Evolutionary conservation across 2,797 vertebrate species (phyloP).

Genomic region (Mormyrops attenuatus): DNA sequence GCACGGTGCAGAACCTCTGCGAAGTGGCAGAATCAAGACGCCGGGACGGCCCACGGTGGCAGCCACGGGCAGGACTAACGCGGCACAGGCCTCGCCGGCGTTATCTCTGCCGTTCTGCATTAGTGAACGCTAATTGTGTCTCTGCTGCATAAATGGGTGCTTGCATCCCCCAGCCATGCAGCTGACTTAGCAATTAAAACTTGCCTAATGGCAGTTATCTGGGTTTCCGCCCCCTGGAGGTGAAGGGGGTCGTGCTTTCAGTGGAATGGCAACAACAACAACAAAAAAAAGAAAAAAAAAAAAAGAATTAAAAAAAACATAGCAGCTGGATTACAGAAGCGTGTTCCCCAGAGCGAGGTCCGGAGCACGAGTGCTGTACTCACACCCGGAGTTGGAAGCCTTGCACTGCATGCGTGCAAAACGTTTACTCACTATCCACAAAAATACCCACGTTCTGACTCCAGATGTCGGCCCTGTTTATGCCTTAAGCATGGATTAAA

Average conservation of each 20-base stretch:
- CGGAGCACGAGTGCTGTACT: background rate
- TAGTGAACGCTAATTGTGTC: background rate
- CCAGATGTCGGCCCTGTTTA: constrained; percentile 35
- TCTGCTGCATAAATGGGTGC: background rate
- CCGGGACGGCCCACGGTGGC: background rate
- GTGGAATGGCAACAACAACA: background rate
- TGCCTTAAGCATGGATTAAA: constrained; percentile 40
- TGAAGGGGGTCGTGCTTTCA: background rate
- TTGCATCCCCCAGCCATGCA: background rate
- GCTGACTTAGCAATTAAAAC: constrained; percentile 2
- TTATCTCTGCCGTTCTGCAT: background rate
- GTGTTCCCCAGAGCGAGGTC: background rate
- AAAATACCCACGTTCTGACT: constrained; percentile 32
- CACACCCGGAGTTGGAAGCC: background rate
- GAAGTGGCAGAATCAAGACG: background rate
- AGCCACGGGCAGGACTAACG: background rate
- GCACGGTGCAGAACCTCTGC: background rate
- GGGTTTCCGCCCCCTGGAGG: background rate
- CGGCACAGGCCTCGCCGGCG: no score
- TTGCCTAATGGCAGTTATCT: background rate
- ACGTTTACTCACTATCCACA: constrained; percentile 25
- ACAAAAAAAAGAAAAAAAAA: background rate
- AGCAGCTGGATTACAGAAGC: background rate
- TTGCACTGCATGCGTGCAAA: constrained; percentile 21
- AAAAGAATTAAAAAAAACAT: background rate